A percentile compares a stretch with the other conserved stretches of the same genome.
Conservation (phyloP, 2,113 vertebrate genomes). For the Solea solea region DNA sequence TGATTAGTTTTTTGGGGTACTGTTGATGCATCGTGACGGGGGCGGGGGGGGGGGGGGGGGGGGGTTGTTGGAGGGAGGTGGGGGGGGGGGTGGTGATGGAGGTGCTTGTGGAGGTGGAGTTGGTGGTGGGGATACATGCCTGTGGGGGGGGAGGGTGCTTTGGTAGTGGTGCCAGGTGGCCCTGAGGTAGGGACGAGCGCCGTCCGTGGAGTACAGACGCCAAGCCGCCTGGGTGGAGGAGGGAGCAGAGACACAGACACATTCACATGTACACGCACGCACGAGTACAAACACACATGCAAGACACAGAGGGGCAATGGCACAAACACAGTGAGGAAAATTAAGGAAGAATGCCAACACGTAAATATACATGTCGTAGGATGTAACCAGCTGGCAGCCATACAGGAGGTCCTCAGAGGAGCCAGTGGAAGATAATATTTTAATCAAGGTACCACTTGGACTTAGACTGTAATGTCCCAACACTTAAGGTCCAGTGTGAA, state of each 20-base stretch:
- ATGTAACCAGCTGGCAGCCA: conserved; percentile 46
- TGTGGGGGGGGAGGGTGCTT: conserved; percentile 86
- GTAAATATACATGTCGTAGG: not conserved
- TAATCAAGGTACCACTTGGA: no score
- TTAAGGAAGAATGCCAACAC: conserved; percentile 40
- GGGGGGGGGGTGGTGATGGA: conserved; percentile 4
- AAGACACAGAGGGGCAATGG: conserved; percentile 42
- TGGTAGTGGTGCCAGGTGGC: conserved; percentile 89
- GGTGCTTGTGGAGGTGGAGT: conserved; percentile 2
- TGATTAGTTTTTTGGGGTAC: conserved; percentile 85
- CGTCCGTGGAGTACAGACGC: conserved; percentile 88
- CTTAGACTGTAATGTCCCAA: no score
- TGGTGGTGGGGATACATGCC: conserved; percentile 85
- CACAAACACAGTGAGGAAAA: conserved; percentile 53
- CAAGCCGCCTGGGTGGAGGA: conserved; percentile 85
- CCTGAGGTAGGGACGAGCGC: conserved; percentile 85
- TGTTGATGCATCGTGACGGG: conserved; percentile 61
- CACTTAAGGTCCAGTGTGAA: no score
- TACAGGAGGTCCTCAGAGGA: conserved; percentile 17
- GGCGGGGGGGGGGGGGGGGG: conserved; percentile 9
- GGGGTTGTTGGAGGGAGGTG: not conserved
- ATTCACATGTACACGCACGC: conserved; percentile 24
- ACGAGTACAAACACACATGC: conserved; percentile 29
- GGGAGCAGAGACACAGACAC: conserved; percentile 64
- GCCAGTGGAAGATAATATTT: no score